A percentile compares a stretch with the other conserved stretches of the same genome.
Conservation (phyloP, 2,888 invertebrate species). For the Listrodromus nycthemerus region DNA sequence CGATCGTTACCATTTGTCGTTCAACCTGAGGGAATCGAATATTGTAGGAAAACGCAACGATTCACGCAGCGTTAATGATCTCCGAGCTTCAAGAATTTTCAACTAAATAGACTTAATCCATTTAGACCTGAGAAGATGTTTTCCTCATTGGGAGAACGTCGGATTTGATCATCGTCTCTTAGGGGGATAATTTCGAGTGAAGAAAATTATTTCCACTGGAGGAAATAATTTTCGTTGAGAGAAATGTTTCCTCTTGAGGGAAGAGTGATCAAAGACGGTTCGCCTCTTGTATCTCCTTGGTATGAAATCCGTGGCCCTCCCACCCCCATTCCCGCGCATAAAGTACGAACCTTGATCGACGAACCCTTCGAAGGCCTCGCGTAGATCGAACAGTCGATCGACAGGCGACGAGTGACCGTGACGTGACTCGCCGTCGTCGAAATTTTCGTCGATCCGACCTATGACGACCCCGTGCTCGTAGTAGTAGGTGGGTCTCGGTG, state of each 20-base stretch:
- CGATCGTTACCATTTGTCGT: conserved; percentile 69
- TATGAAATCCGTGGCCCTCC: conserved; percentile 16
- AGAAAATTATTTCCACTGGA: neutral
- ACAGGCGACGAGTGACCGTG: conserved; percentile 82
- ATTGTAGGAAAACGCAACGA: neutral
- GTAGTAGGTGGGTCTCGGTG: conserved; percentile 83
- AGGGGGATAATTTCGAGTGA: neutral
- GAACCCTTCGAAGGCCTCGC: conserved; percentile 88
- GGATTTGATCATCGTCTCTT: neutral
- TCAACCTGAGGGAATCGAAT: conserved; percentile 61
- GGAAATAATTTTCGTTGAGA: neutral
- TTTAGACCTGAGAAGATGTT: neutral
- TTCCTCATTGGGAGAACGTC: neutral
- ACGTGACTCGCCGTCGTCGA: conserved; percentile 75
- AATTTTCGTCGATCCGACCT: conserved; percentile 86
- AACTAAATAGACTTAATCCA: neutral
- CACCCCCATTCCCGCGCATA: conserved; percentile 75
- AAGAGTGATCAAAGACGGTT: neutral
- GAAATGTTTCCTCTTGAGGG: neutral
- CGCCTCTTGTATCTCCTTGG: neutral
- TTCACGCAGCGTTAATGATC: neutral
- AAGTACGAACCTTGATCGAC: conserved; percentile 87
- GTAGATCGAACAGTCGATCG: conserved; percentile 87
- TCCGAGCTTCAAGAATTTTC: conserved; percentile 17
- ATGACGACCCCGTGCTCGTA: conserved; percentile 84